A percentile compares a stretch with the other conserved stretches of the same genome.
Conservation (phyloP, 2,797 vertebrate species). For the Periophthalmus magnuspinnatus region DNA sequence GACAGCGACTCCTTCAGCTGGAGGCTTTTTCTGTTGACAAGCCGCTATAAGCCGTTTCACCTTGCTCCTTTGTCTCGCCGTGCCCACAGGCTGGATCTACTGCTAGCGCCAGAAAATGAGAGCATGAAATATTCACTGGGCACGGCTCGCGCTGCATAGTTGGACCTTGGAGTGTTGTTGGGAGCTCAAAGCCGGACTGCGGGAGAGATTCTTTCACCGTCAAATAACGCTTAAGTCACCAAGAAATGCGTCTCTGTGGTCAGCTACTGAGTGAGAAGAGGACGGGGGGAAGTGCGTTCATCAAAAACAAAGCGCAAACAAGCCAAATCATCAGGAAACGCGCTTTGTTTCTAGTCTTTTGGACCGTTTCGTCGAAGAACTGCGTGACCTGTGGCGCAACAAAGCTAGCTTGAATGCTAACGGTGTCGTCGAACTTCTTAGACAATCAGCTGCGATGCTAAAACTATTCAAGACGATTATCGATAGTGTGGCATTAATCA, state of each 20-base stretch:
- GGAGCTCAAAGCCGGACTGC: background rate
- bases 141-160: conserved; percentile 16
- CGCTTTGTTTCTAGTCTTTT: too few species aligned
- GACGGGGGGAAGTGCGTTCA: background rate
- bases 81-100: conserved; percentile 35
- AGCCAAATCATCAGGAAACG: background rate
- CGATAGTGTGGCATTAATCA: too few species aligned
- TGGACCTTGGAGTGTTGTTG: conserved; percentile 4
- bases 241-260: background rate
- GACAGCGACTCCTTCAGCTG: conserved; percentile 29
- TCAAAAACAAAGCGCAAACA: background rate
- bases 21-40: conserved; percentile 15
- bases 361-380: too few species aligned
- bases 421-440: too few species aligned
- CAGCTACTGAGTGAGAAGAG: background rate
- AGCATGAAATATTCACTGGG: conserved; percentile 38
- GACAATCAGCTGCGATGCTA: too few species aligned
- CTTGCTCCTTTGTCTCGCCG: conserved; percentile 19
- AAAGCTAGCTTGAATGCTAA: too few species aligned
- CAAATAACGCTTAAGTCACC: background rate
- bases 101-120: conserved; percentile 22
- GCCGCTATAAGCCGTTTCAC: conserved; percentile 33
- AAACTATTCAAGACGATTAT: too few species aligned
- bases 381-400: background rate
- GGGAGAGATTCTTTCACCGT: background rate